phyloP scores from a whole-genome alignment of 2,113 vertebrate genomes.

The Ploceus nigricollis region DNA sequence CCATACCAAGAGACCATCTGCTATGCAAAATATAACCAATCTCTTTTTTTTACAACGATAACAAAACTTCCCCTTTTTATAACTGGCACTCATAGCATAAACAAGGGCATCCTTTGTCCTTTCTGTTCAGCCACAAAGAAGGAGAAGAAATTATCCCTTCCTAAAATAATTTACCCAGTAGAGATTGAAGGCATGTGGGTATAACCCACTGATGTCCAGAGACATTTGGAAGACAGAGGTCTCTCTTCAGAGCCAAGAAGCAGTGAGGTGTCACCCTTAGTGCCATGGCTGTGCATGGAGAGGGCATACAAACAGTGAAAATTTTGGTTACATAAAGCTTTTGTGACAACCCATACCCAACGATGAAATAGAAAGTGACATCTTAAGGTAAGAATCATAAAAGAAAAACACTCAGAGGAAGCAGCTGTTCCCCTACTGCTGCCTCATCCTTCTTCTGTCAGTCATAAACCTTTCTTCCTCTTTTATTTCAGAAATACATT shows the following conservation, averaged over 20 bases:
- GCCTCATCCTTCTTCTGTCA: neutral
- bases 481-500: neutral
- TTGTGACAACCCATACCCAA: constrained; percentile 1
- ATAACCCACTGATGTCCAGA: neutral
- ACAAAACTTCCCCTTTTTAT: neutral
- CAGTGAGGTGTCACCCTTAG: neutral
- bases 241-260: neutral
- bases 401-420: constrained; percentile 12
- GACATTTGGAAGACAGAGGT: neutral
- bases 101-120: neutral
- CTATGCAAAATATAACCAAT: constrained; percentile 9
- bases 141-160: neutral
- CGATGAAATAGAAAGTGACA: neutral
- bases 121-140: constrained; percentile 2
- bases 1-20: constrained; percentile 57
- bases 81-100: neutral
- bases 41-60: constrained; percentile 2
- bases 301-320: neutral
- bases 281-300: neutral
- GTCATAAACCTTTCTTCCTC: neutral
- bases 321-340: constrained; percentile 38
- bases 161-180: neutral
- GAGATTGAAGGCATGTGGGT: neutral
- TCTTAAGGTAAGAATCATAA: constrained; percentile 20
- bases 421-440: constrained; percentile 36